phyloP scores from a whole-genome alignment of 2,797 vertebrate species.

The Centropyge bicolor region DNA sequence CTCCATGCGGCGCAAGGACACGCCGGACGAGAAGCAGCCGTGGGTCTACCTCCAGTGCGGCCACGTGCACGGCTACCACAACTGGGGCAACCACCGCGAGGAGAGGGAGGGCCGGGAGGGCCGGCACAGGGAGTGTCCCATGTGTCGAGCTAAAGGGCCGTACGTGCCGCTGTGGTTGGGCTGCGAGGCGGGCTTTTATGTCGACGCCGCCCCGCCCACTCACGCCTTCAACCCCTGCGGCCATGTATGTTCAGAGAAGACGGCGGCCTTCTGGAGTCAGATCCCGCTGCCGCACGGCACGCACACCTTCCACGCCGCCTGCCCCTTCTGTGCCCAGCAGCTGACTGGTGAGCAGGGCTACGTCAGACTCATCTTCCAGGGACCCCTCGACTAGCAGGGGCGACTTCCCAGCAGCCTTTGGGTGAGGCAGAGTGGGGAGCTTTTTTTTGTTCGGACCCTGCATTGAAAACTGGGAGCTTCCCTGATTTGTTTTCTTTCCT shows the following conservation, averaged over 20 bases:
- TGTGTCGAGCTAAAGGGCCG: slow-evolving; percentile 95
- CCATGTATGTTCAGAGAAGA: slow-evolving; percentile 98
- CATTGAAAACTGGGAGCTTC: slow-evolving; percentile 31
- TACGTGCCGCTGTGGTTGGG: slow-evolving; percentile 98
- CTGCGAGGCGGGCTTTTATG: slow-evolving; percentile 96
- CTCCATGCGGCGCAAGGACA: slow-evolving; percentile 97
- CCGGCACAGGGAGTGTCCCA: slow-evolving; percentile 95
- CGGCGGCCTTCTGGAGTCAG: slow-evolving; percentile 96
- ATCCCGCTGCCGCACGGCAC: slow-evolving; percentile 98
- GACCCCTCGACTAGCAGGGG: slow-evolving; percentile 92
- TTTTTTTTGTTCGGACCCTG: slow-evolving; percentile 32
- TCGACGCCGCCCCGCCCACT: slow-evolving; percentile 96
- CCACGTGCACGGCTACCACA: slow-evolving; percentile 97
- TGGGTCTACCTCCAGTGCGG: slow-evolving; percentile 98
- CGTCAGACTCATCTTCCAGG: slow-evolving; percentile 99
- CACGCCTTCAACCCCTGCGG: slow-evolving; percentile 96
- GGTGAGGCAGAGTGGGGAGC: slow-evolving; percentile 9
- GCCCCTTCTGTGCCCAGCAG: slow-evolving; percentile 97
- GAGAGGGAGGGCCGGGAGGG: slow-evolving; percentile 86
- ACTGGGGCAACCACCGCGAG: slow-evolving; percentile 93
- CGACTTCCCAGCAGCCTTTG: slow-evolving; percentile 42
- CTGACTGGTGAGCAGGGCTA: slow-evolving; percentile 94
- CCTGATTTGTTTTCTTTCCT: slow-evolving; percentile 45
- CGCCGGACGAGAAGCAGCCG: slow-evolving; percentile 97
- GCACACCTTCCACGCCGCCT: slow-evolving; percentile 98